Base-by-base conservation (phyloP, 2,113 vertebrate genomes). In the Chaetodon auriga region DNA sequence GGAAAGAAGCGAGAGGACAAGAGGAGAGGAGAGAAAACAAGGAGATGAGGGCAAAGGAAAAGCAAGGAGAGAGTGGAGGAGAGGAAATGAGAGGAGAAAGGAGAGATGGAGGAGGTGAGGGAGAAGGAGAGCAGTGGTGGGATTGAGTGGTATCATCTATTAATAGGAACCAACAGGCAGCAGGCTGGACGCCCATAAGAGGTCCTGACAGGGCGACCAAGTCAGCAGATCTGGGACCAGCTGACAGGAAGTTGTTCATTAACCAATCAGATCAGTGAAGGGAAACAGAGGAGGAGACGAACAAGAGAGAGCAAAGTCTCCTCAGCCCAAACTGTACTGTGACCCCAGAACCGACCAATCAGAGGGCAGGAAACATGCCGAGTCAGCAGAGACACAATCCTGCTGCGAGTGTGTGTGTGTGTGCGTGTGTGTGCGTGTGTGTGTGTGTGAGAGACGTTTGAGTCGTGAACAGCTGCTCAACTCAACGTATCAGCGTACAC, bases 111-210 rank as follows among this genome's bases (percentile, higher is more conserved):
- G 35, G 58, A 74, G 70, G 30, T 18, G 68, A 73, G n/a, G 53
- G 51, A 10, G 11, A 10, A 51, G 6, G 2, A 51, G 30, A 13
- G 14, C 30, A 53, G 62, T 35, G 76, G 43, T 30, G 77, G 68
- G 68, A 15, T 46, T 75, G 61, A 69, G 54, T 68, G 49, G 36
- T 49, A 38, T 60, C 49, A 0, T 49, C 85, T 92, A 90, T 81
- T 87, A 78, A 76, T 92, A 91, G 82, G 58, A 54, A 4, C 57
- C 41, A 1, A 80, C 87, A 87, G 86, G 92, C 92, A 90, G 82
- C 78, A 10, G 36, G 68, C 80, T 71, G 80, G 89, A 91, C 89
- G 76, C 63, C 92, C 90, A 87, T 84, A 93, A 92, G 70, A 76
- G 82, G 89, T 87, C 87, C 89, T 87, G 80, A 84, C 68, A 79